Conservation (phyloP, 37 sponge, comb jelly and placozoan species). For the Aphrocallistes beatrix region DNA sequence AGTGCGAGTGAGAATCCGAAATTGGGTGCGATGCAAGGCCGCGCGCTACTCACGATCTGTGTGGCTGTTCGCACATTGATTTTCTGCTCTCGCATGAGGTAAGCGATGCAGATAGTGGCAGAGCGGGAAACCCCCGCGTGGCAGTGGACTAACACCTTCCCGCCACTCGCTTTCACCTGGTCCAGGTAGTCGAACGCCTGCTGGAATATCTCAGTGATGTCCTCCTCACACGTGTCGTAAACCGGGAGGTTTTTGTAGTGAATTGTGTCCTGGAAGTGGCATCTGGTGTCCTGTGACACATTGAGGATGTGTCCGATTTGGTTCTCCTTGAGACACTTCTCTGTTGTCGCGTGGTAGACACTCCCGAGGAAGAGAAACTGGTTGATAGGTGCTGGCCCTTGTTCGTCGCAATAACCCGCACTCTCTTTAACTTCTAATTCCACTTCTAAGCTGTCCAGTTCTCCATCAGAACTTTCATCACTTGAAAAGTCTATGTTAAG, state of each 20-base stretch:
- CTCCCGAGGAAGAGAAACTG: constrained; percentile 62
- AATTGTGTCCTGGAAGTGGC: constrained; percentile 53
- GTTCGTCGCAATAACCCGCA: constrained; percentile 12
- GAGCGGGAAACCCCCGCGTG: constrained; percentile 73
- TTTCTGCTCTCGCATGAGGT: constrained; percentile 45
- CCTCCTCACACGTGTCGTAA: constrained; percentile 58
- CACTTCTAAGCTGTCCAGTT: too few species aligned
- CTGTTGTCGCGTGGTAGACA: constrained; percentile 44
- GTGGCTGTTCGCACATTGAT: constrained; percentile 39
- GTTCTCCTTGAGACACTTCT: constrained; percentile 30
- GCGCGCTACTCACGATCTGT: constrained; percentile 49
- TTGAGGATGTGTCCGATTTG: constrained; percentile 62
- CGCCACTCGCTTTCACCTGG: constrained; percentile 32
- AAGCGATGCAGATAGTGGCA: constrained; percentile 75
- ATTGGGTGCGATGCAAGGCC: constrained; percentile 72
- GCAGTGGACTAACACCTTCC: constrained; percentile 72
- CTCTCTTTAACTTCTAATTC: background rate
- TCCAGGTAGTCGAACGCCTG: constrained; percentile 62
- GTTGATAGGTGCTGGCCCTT: constrained; percentile 47
- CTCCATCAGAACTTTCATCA: too few species aligned
- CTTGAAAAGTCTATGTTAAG: too few species aligned
- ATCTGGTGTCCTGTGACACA: constrained; percentile 52
- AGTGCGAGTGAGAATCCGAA: constrained; percentile 84
- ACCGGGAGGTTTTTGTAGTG: constrained; percentile 59
- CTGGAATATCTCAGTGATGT: constrained; percentile 50